A percentile compares a stretch with the other conserved stretches of the same genome.
Evolutionary conservation across 2,113 vertebrate genomes (phyloP).

Genomic region (Semicossyphus pulcher): DNA sequence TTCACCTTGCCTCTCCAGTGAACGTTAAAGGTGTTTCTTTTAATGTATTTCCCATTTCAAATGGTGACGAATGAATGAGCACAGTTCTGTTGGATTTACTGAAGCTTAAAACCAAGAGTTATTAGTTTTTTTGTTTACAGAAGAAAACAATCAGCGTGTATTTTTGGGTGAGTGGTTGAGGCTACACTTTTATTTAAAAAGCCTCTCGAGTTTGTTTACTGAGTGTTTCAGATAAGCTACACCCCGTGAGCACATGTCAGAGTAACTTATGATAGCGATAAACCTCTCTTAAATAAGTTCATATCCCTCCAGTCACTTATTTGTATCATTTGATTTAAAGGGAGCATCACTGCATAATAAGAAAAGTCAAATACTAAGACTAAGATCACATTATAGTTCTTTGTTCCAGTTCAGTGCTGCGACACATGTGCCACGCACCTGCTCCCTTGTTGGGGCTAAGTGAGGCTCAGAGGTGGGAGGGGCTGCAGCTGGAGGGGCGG

Average conservation of each 20-base stretch:
- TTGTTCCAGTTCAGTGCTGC: slow-evolving; percentile 28
- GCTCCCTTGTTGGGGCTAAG: slow-evolving; percentile 28
- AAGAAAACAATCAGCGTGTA: not conserved
- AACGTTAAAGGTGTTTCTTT: slow-evolving; percentile 1
- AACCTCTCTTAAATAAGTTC: not conserved
- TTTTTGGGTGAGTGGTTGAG: not conserved
- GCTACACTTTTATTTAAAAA: not conserved
- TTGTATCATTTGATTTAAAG: not conserved
- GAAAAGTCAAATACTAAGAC: slow-evolving; percentile 23
- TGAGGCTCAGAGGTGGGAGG: slow-evolving; percentile 27
- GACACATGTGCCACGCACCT: slow-evolving; percentile 45
- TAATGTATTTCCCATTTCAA: not conserved
- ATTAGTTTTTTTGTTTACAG: not conserved
- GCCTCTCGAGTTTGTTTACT: not conserved
- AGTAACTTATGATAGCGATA: not conserved
- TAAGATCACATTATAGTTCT: slow-evolving; percentile 21
- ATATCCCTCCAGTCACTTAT: not conserved
- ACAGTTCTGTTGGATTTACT: not conserved
- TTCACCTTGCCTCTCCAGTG: not conserved
- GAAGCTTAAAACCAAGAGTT: not conserved
- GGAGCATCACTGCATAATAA: not conserved
- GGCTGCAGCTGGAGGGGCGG: slow-evolving; percentile 53
- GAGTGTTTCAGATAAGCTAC: not conserved
- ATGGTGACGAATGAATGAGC: not conserved
- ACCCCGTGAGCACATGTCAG: not conserved